Conservation (phyloP, 1,140 invertebrate species). For the Chymomyza costata region DNA sequence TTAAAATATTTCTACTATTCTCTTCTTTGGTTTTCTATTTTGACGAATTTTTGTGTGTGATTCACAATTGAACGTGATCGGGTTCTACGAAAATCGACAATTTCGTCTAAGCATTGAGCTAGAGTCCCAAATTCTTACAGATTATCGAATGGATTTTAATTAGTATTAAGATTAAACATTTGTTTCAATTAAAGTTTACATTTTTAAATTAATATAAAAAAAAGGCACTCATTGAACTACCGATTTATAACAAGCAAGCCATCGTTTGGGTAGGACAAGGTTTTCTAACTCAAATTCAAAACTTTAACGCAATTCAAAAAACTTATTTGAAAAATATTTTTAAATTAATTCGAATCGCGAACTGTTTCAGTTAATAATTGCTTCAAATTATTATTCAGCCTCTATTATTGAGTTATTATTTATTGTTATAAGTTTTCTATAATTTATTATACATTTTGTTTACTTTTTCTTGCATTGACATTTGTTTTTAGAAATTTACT, state of each 20-base stretch:
- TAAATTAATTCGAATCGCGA: not conserved
- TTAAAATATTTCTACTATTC: too few species aligned
- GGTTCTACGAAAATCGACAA: too few species aligned
- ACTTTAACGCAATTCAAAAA: not conserved
- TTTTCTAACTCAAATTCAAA: constrained; percentile 5
- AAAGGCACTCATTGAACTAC: too few species aligned
- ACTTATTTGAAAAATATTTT: constrained; percentile 6
- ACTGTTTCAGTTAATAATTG: too few species aligned
- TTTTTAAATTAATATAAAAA: too few species aligned
- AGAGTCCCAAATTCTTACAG: constrained; percentile 8
- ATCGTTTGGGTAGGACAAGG: constrained; percentile 9
- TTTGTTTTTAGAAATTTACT: not conserved
- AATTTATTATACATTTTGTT: too few species aligned
- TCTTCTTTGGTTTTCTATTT: too few species aligned
- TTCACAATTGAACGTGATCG: too few species aligned
- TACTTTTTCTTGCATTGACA: not conserved
- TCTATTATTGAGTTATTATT: not conserved
- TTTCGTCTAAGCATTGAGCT: too few species aligned
- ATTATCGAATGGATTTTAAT: not conserved
- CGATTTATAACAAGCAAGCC: constrained; percentile 1
- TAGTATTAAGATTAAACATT: constrained; percentile 12
- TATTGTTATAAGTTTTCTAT: not conserved
- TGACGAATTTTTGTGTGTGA: too few species aligned
- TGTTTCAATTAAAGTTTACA: too few species aligned
- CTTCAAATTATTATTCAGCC: too few species aligned